These are phyloP conservation scores for Columba janthina DNA, from an alignment of 2,113 vertebrate genomes.

Conservation along the genomic window DNA sequence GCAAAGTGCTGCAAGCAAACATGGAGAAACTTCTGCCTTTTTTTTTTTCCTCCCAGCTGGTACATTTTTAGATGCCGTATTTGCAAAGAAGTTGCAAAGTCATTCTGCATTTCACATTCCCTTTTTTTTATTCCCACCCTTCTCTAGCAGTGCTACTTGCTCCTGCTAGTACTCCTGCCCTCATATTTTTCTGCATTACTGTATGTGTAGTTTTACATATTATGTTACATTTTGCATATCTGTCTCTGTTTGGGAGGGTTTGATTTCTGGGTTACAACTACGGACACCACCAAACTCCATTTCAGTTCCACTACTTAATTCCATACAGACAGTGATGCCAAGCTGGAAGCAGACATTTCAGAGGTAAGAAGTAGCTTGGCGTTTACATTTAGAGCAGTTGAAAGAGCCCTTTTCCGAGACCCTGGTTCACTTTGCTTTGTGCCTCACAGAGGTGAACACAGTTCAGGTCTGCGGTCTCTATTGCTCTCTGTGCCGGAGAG, in stretches of 20 bases:
- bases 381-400: background rate
- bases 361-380: background rate
- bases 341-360: background rate
- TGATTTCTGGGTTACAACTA: background rate
- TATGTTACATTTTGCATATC: background rate
- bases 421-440: background rate
- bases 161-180: background rate
- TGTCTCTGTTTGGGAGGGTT: background rate
- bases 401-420: background rate
- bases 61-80: accelerated
- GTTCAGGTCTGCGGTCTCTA: background rate
- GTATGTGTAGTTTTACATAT: background rate
- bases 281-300: background rate
- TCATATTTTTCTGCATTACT: background rate
- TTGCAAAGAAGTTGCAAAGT: background rate
- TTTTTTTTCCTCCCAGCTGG: too few species aligned
- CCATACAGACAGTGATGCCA: accelerated
- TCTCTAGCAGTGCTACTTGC: background rate
- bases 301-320: background rate
- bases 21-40: background rate
- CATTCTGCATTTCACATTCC: background rate
- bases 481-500: background rate
- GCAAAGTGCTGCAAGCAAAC: background rate
- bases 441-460: accelerated
- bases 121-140: background rate